These are phyloP conservation scores for Nomada hirtipes DNA, from an alignment of 2,888 invertebrate species.

Conservation along the genomic window DNA sequence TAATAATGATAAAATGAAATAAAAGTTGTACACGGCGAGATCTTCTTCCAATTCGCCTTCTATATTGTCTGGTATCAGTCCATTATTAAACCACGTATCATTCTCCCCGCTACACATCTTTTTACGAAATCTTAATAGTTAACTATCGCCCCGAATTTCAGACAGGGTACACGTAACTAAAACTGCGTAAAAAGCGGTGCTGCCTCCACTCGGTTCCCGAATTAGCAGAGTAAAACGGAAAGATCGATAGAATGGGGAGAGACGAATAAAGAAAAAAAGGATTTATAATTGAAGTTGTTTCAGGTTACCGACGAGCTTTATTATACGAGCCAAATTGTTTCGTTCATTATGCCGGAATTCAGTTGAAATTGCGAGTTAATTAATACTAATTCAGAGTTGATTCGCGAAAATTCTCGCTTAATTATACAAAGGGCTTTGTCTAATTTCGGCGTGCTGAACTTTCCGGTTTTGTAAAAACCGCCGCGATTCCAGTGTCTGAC, in stretches of 20 bases:
- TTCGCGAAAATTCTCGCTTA: slow-evolving; percentile 57
- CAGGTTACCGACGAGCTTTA: slow-evolving; percentile 24
- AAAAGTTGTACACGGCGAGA: no score
- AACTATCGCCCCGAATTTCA: no score
- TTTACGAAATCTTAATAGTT: no score
- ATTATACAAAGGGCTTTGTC: slow-evolving; percentile 58
- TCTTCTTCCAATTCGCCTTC: no score
- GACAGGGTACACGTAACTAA: no score
- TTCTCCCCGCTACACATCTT: no score
- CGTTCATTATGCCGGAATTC: slow-evolving; percentile 51
- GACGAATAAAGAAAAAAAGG: no score
- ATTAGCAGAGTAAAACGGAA: not conserved
- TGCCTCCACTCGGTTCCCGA: no score
- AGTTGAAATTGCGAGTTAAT: slow-evolving; percentile 46
- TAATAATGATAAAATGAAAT: no score
- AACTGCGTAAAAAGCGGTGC: no score
- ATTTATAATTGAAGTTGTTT: slow-evolving; percentile 21
- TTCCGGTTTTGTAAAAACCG: slow-evolving; percentile 34
- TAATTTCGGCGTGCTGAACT: slow-evolving; percentile 42
- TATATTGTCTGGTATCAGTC: no score
- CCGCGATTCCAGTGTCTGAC: not conserved
- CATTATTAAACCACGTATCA: no score
- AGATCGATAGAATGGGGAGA: not conserved
- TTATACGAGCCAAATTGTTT: slow-evolving; percentile 49
- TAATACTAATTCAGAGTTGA: slow-evolving; percentile 56